Evolutionary conservation across 2,797 vertebrate genomes (phyloP).

Genomic region (Varecia variegata): DNA sequence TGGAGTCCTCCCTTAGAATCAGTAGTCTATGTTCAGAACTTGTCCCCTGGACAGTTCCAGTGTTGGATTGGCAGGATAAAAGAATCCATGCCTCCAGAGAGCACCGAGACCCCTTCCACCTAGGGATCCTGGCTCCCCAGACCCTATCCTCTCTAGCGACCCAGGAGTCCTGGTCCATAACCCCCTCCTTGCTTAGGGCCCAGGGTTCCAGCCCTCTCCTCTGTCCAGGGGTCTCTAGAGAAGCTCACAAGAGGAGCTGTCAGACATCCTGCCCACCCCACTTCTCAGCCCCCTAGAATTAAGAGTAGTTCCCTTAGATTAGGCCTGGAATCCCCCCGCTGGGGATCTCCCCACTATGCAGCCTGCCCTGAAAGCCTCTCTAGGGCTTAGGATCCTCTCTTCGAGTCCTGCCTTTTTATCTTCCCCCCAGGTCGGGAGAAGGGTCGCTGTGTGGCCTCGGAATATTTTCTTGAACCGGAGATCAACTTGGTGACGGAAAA

Average conservation of each 20-base stretch:
- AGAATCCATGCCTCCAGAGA: not conserved
- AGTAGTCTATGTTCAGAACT: not conserved
- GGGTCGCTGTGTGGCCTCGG: conserved; percentile 91
- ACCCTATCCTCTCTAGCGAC: not conserved
- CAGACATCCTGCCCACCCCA: not conserved
- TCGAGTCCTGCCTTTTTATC: not conserved
- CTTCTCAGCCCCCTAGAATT: not conserved
- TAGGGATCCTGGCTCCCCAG: not conserved
- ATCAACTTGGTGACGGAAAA: conserved; percentile 96
- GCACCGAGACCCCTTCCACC: not conserved
- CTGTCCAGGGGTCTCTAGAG: too few species aligned
- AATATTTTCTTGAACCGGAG: conserved; percentile 95
- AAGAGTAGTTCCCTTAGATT: not conserved
- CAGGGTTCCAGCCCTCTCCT: not conserved
- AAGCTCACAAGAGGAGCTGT: not conserved
- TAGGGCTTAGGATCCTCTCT: not conserved
- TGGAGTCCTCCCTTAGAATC: not conserved
- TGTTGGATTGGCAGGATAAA: not conserved
- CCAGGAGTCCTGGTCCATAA: not conserved
- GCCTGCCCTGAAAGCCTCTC: not conserved
- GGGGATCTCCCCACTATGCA: not conserved
- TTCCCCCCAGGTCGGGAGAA: conserved; percentile 82
- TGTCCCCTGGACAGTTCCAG: not conserved
- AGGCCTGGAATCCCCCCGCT: not conserved
- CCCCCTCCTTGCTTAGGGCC: not conserved